These are phyloP conservation scores for Cecropterus lyciades DNA, from an alignment of 1,140 invertebrate species.

Conservation along the genomic window DNA sequence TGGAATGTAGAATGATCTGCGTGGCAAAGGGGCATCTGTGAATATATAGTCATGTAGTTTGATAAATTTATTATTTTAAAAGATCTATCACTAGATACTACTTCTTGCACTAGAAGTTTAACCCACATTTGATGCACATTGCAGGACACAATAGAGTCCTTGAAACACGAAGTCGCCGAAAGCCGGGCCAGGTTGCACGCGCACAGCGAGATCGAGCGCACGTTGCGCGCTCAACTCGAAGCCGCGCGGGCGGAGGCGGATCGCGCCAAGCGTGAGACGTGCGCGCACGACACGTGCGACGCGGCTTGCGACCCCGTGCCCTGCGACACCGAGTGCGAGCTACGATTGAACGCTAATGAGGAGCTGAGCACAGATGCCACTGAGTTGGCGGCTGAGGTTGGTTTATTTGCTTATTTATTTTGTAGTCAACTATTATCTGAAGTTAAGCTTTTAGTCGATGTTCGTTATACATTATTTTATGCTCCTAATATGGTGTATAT, in stretches of 20 bases:
- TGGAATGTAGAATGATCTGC: too few relatives aligned
- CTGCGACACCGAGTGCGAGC: conserved; percentile 61
- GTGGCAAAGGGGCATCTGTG: too few relatives aligned
- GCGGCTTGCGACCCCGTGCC: conserved; percentile 72
- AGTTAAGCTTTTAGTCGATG: too few relatives aligned
- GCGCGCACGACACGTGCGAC: conserved; percentile 54
- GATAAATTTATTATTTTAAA: too few relatives aligned
- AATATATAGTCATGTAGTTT: too few relatives aligned
- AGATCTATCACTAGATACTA: too few relatives aligned
- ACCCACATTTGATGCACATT: too few relatives aligned
- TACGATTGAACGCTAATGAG: conserved; percentile 62
- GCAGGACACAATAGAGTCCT: conserved; percentile 74
- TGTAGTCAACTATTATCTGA: too few relatives aligned
- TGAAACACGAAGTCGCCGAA: conserved; percentile 79
- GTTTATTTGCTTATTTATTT: too few relatives aligned
- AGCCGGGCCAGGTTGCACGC: conserved; percentile 70
- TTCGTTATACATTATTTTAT: too few relatives aligned
- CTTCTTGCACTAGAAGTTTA: too few relatives aligned
- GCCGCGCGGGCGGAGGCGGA: conserved; percentile 67
- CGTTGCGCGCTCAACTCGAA: conserved; percentile 70
- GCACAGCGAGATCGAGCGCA: conserved; percentile 74
- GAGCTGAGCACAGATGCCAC: conserved; percentile 74
- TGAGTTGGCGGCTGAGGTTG: conserved; percentile 76
- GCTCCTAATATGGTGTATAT: too few relatives aligned
- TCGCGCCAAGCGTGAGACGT: conserved; percentile 39